A percentile compares a stretch with the other conserved stretches of the same genome.
These are phyloP conservation scores for Popillia japonica DNA, from an alignment of 1,140 invertebrate genomes.

Conservation along the genomic window DNA sequence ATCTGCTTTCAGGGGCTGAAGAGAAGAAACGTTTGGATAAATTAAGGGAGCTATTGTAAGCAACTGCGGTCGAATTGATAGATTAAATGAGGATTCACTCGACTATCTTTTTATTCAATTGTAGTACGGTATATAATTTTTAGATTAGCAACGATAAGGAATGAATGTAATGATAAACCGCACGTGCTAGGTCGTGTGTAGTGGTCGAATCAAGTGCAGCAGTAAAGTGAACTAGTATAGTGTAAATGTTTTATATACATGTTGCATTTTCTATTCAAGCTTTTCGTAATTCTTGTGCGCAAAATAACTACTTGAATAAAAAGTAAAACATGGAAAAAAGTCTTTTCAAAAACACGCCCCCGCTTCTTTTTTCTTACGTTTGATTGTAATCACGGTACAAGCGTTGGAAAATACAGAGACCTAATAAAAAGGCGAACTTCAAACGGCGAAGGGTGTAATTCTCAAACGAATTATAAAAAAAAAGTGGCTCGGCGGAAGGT, in stretches of 20 bases:
- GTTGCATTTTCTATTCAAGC: too few relatives aligned
- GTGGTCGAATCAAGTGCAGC: neutral
- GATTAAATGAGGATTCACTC: neutral
- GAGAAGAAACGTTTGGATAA: conserved; percentile 7
- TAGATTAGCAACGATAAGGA: neutral
- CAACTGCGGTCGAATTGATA: conserved; percentile 19
- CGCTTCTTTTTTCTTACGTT: neutral
- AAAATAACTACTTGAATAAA: too few relatives aligned
- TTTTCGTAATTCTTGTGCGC: too few relatives aligned
- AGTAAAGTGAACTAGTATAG: too few relatives aligned
- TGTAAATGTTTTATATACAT: too few relatives aligned
- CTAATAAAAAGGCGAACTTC: conserved; percentile 30
- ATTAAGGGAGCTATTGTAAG: conserved; percentile 16
- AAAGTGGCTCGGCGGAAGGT: conserved; percentile 25
- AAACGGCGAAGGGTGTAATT: conserved; percentile 21
- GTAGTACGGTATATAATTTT: neutral
- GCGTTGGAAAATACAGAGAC: conserved; percentile 21
- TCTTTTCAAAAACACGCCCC: neutral
- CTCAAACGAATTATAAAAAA: conserved; percentile 34
- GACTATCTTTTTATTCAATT: conserved; percentile 9
- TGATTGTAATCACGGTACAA: conserved; percentile 20
- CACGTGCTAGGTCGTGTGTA: neutral
- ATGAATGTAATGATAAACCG: neutral
- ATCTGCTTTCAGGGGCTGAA: conserved; percentile 8
- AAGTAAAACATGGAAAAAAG: too few relatives aligned